Percentiles rank a stretch among this genome's conserved stretches.
These are phyloP conservation scores for Parus major DNA, from an alignment of 2,113 vertebrate species.

Conservation along the genomic window DNA sequence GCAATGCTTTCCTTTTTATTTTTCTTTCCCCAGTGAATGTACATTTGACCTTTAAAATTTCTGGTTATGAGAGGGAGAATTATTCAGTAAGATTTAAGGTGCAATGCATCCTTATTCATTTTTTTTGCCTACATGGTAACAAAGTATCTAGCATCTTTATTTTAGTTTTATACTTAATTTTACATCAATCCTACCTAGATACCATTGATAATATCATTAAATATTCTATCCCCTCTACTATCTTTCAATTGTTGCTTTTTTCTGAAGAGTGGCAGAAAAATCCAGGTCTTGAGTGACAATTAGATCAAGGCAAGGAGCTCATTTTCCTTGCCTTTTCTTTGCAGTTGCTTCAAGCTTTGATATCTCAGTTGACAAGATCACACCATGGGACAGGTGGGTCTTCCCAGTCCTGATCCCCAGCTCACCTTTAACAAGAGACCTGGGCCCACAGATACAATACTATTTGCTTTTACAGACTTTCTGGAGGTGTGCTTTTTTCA, in stretches of 20 bases:
- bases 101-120: background rate
- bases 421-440: background rate
- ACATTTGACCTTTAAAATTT: slow-evolving; percentile 2
- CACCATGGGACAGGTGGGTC: background rate
- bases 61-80: background rate
- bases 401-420: background rate
- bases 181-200: background rate
- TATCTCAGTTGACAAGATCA: background rate
- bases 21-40: background rate
- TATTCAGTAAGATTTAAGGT: background rate
- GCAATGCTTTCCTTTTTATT: background rate
- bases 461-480: background rate
- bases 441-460: background rate
- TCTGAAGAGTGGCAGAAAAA: background rate
- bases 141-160: background rate
- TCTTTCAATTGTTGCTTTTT: background rate
- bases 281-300: background rate
- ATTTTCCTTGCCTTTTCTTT: background rate
- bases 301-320: background rate
- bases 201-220: background rate
- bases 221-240: background rate
- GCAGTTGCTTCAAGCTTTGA: background rate
- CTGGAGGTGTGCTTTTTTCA: background rate
- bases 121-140: background rate
- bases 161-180: background rate